These are phyloP conservation scores for Nephrocerus scutellatus DNA, from an alignment of 2,888 invertebrate species.

Conservation along the genomic window DNA sequence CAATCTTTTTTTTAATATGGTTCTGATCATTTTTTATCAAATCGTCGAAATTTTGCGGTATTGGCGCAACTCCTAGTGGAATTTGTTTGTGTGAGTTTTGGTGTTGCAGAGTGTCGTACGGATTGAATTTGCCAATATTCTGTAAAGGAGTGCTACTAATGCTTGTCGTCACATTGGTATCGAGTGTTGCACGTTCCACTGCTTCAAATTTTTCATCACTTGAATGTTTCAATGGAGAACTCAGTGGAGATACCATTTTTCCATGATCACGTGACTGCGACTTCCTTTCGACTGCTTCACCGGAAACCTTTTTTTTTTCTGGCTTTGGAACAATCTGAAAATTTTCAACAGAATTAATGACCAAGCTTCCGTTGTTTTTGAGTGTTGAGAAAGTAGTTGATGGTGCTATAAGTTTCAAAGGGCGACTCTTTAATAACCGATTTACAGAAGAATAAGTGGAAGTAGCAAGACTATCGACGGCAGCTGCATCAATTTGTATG, in stretches of 20 bases:
- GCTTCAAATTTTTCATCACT: slow-evolving; percentile 13
- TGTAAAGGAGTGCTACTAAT: slow-evolving; percentile 25
- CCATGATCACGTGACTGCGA: slow-evolving; percentile 26
- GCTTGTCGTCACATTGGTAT: too few species aligned
- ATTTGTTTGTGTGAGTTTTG: slow-evolving; percentile 33
- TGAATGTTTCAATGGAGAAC: slow-evolving; percentile 33
- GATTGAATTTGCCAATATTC: too few species aligned
- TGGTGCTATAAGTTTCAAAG: slow-evolving; percentile 16
- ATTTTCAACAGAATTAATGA: slow-evolving; percentile 49
- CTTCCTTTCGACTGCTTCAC: slow-evolving; percentile 25
- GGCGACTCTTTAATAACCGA: slow-evolving; percentile 15
- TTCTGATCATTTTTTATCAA: slow-evolving; percentile 32
- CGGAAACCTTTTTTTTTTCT: slow-evolving; percentile 23
- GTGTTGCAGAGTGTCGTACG: too few species aligned
- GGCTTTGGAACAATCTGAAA: slow-evolving; percentile 47
- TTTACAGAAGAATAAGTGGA: too few species aligned
- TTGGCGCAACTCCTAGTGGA: slow-evolving; percentile 43
- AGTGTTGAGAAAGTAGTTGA: slow-evolving; percentile 21
- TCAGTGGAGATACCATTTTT: slow-evolving; percentile 33
- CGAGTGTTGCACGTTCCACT: too few species aligned
- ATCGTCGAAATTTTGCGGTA: slow-evolving; percentile 43
- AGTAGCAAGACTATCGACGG: too few species aligned
- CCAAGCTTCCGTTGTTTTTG: slow-evolving; percentile 39
- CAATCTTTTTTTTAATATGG: slow-evolving; percentile 27
- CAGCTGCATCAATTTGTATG: too few species aligned